Evolutionary conservation across 2,888 invertebrate species (phyloP).

Genomic region (Orchesella flavescens): DNA sequence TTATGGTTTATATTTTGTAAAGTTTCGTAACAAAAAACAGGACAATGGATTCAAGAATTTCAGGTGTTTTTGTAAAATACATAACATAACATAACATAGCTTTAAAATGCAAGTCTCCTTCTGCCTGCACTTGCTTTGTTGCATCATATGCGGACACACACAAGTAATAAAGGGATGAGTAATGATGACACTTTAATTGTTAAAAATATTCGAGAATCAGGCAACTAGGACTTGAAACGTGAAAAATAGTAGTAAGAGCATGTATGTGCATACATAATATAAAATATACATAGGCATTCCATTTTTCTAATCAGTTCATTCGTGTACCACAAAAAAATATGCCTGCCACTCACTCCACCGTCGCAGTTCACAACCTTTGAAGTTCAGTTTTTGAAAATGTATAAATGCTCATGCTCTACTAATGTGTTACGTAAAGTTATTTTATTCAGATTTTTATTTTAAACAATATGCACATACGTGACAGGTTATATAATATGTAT

Average conservation of each 20-base stretch:
- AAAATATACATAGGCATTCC: background rate
- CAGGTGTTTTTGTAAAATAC: constrained; percentile 17
- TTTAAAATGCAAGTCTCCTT: constrained; percentile 8
- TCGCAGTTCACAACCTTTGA: constrained; percentile 47
- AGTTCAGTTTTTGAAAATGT: constrained; percentile 47
- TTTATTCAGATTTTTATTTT: too few species aligned
- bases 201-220: constrained; percentile 48
- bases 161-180: constrained; percentile 56
- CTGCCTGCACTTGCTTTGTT: constrained; percentile 36
- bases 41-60: constrained; percentile 30
- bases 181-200: constrained; percentile 63
- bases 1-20: constrained; percentile 32
- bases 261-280: background rate
- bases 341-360: background rate
- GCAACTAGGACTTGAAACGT: constrained; percentile 54
- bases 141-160: constrained; percentile 58
- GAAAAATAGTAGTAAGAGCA: background rate
- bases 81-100: background rate
- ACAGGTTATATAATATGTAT: too few species aligned
- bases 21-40: constrained; percentile 30
- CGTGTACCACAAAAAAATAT: too few species aligned
- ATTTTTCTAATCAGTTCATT: background rate
- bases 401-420: background rate
- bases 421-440: background rate
- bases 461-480: too few species aligned